phyloP scores from a whole-genome alignment of 2,888 invertebrate species.

The Drosophila pseudotalamancana region DNA sequence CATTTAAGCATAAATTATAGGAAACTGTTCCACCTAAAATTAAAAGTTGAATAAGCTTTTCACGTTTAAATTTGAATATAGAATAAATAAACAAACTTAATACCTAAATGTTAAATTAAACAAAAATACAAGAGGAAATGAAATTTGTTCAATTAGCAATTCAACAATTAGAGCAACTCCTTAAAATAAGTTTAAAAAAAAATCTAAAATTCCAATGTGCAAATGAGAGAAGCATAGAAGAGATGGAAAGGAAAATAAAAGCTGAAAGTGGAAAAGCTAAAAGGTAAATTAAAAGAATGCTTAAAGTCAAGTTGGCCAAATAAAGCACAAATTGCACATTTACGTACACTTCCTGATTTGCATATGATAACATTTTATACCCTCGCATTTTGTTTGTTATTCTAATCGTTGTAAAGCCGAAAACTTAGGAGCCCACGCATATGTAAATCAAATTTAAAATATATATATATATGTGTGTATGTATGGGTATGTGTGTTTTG shows the following conservation, averaged over 20 bases:
- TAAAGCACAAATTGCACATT: slow-evolving; percentile 6
- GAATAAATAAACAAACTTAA: too few species aligned
- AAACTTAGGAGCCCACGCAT: slow-evolving; percentile 29
- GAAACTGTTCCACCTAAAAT: too few species aligned
- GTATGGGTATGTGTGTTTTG: background rate
- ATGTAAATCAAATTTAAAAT: slow-evolving; percentile 30
- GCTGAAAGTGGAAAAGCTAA: too few species aligned
- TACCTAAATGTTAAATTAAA: too few species aligned
- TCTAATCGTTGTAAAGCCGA: slow-evolving; percentile 14
- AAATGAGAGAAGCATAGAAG: too few species aligned
- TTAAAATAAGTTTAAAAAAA: too few species aligned
- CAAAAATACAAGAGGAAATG: background rate
- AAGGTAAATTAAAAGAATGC: background rate
- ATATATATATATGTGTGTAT: too few species aligned
- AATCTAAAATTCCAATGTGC: too few species aligned
- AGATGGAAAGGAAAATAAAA: background rate
- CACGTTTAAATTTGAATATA: too few species aligned
- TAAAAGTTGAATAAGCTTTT: too few species aligned
- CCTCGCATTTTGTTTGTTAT: slow-evolving; percentile 22
- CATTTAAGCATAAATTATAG: too few species aligned
- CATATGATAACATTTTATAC: slow-evolving; percentile 13
- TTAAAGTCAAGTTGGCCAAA: background rate
- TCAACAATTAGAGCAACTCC: background rate
- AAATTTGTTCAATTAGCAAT: background rate
- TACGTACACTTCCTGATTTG: slow-evolving; percentile 6